Evolutionary conservation across 2,113 vertebrate genomes (phyloP), one percentile per base, ranked within the genome.

Genomic region (Chaetodon auriga): DNA sequence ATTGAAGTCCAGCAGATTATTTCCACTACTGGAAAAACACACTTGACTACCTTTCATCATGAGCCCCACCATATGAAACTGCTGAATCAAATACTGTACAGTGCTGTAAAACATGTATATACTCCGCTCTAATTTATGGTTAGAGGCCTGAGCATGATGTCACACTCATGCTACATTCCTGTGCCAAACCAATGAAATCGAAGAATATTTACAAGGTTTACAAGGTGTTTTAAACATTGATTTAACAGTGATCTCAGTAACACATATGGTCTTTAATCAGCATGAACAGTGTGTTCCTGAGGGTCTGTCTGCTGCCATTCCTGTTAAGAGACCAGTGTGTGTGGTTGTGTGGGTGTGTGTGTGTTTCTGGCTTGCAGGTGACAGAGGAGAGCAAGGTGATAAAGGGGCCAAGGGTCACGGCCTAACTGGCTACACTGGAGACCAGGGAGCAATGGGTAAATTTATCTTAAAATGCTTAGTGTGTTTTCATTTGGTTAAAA

Each of bases 311-410:
- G 48, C 30, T 85, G 58, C 72, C 35, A 14, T 70, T 78, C 19
- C 12, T 68, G 19, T 65, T 73, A 6, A 65, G 13, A 48, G 3
- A 63, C 43, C 41, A 15, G 10, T 71, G 69, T 68, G 48, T 48
- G 68, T 75, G 62, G 41, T 16, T 71, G 55, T 55, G 73, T 75
- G 68, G 63, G 35, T 63, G 15, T 72, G n/a, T 46, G 51, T 79
- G 19, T 88, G 21, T 86, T 53, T 87, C 19, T 92, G 81, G 45
- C 68, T 85, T 84, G 58, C 91, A 96, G 95, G 95, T 74, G 71
- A 95, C 54, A 38, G n/a, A 79, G 90, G 93, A 88, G 94, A 95
- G 16, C 88, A 74, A 60, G 92, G 95, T 79, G 93, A 93, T 83
- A 90, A 93, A 90, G 90, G 91, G 66, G 58, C 75, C 61, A 94